These are phyloP conservation scores for Acanthornis magna DNA, from an alignment of 2,797 vertebrate genomes.

Conservation along the genomic window DNA sequence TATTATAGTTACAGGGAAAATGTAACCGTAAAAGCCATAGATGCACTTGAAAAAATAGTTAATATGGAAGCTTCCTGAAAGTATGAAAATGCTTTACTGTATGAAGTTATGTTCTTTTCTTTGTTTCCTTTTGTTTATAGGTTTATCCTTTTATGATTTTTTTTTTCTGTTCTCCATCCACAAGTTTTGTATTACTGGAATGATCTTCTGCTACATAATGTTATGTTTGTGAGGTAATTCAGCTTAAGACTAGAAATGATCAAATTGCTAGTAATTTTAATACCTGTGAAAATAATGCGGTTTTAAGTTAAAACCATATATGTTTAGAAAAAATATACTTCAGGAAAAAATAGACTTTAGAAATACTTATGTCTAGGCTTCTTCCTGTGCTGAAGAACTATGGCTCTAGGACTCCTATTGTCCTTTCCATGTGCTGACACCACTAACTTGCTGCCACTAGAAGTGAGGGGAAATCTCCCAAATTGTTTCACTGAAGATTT, in stretches of 20 bases:
- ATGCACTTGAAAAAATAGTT: not conserved
- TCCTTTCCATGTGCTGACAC: not conserved
- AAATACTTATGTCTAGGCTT: not conserved
- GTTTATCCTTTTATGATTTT: not conserved
- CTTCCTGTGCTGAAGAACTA: not conserved
- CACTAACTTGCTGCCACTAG: not conserved
- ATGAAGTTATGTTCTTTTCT: not conserved
- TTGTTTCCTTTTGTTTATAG: not conserved
- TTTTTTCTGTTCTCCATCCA: not conserved
- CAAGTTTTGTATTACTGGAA: not conserved
- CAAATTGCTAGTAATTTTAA: not conserved
- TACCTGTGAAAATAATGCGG: not conserved
- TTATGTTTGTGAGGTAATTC: not conserved
- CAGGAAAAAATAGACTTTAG: not conserved
- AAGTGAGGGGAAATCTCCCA: not conserved
- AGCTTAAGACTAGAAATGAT: not conserved
- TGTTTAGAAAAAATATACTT: not conserved
- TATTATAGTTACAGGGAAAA: not conserved
- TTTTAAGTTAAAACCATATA: not conserved
- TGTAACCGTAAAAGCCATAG: not conserved
- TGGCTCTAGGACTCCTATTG: not conserved
- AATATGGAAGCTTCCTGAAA: not conserved
- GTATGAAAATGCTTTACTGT: not conserved
- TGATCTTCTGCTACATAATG: not conserved
- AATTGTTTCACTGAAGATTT: not conserved